Evolutionary conservation across 2,797 vertebrate species (phyloP), one percentile per base, ranked within the genome.

Genomic region (Tamandua tetradactyla): DNA sequence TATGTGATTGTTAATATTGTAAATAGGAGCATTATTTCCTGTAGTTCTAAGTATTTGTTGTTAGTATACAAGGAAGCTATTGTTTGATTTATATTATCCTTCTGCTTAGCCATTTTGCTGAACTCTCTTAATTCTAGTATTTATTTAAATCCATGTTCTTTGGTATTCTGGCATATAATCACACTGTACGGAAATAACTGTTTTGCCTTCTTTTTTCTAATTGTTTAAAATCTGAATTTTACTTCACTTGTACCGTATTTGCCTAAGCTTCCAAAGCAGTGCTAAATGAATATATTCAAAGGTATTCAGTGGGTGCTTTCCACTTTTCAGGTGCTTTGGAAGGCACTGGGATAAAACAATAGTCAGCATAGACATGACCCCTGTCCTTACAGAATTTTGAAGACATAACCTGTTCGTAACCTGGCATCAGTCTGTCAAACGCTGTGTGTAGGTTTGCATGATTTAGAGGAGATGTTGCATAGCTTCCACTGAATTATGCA

Each of bases 101-200:
- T 92, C 35, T 89, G 10, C 35, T 55, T 83, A 47, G 7, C 64
- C 11, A 55, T 37, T 89, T 83, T 89, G 20, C 4, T 79, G 18
- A 89, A 83, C 7, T 72, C 35, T 76, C 37, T 62, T 57, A 84
- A 57, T 80, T 79, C 32, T 87, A 35, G 30, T 72, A 76, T 83
- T 90, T 95, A 74, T 87, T 90, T 87, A 92, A n/a, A 89, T 83
- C 2, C 5, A 42, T 87, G 87, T 87, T 42, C 74, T 86, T 68
- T 86, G 40, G 2, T 89, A 61, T 86, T 69, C 17, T 82, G 23
- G 23, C 59, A 2, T 81, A 47, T 86, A 78, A 89, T 91, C 35
- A 59, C 4, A 40, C 11, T 47, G 2, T 44, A 72, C 68, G 20
- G 22, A 86, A 87, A 88, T 76, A 85, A 64, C 9, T 85, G 62